Conservation (phyloP, 2,797 vertebrate genomes). For the Coracias cyanogaster region DNA sequence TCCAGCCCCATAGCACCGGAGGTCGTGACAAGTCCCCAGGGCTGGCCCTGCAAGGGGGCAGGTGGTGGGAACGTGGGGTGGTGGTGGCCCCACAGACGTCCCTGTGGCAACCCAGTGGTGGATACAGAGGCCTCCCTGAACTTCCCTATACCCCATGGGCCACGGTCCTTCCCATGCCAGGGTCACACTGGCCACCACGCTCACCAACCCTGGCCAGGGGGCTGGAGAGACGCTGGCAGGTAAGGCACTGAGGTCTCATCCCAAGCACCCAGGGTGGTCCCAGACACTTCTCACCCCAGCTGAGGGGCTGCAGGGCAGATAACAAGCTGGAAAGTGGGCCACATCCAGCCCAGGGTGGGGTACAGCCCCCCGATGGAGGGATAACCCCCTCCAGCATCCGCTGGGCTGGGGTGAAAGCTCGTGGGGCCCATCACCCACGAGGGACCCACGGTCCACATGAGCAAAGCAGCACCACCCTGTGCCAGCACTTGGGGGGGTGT, state of each 20-base stretch:
- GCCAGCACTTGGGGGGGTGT: background rate
- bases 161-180: background rate
- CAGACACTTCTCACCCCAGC: no score
- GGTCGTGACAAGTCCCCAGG: background rate
- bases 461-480: background rate
- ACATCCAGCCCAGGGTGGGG: background rate
- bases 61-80: background rate
- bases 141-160: fast-evolving
- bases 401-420: background rate
- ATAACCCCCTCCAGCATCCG: background rate
- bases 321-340: background rate
- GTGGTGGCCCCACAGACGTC: background rate
- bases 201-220: fast-evolving
- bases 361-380: fast-evolving
- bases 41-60: background rate
- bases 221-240: background rate
- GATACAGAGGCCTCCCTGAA: no score
- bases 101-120: no score
- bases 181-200: background rate
- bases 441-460: background rate
- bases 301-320: background rate
- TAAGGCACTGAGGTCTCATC: background rate
- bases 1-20: background rate
- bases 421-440: no score
- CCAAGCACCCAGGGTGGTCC: background rate